Evolutionary conservation across 1,140 invertebrate species (phyloP), one percentile per base, ranked within the genome.

Genomic region (Drosophila serrata): DNA sequence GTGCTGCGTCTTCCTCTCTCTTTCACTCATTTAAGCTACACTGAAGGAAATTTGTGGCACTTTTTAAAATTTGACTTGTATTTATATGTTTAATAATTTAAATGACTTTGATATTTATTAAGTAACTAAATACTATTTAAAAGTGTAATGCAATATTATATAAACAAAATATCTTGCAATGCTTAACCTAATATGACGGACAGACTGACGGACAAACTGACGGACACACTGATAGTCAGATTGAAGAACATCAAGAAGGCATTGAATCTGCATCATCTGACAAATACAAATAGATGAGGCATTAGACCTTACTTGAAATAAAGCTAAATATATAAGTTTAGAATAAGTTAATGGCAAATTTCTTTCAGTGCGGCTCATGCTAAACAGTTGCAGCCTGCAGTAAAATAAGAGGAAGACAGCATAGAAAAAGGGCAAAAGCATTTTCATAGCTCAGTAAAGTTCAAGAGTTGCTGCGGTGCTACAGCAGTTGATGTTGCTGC

Each of bases 391-490:
- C 74, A 62, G 67, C 56, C 67, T 65, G 59, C 60, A 87, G 57
- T 35, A 35, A 43, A 64, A 60, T 49, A 48, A 57, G 56, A 68
- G 56, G 68, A 63, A 51, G 56, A 60, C 65, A 63, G 43, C 56
- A 68, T 33, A 53, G 67, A 78, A 78, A 70, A 78, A 87, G 84
- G 85, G 85, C 85, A 79, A 85, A 70, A 88, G 59, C 77, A 79
- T 81, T 88, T 88, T 90, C 78, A 81, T 84, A 75, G 85, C 85
- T 64, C 65, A 69, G 81, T 85, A 90, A 75, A 90, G 85, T 90
- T 90, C 86, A 88, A 88, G 77, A 85, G 85, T 84, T 70, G 82
- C 75, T 62, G 65, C 29, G 49, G 53, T 42, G 65, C 56, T 61
- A 17, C 48, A 61, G 63, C 53, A 62, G 72, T 24, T 63, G 63